A percentile compares a stretch with the other conserved stretches of the same genome.
Conservation (phyloP, 2,113 vertebrate species). For the Manacus vitellinus region DNA sequence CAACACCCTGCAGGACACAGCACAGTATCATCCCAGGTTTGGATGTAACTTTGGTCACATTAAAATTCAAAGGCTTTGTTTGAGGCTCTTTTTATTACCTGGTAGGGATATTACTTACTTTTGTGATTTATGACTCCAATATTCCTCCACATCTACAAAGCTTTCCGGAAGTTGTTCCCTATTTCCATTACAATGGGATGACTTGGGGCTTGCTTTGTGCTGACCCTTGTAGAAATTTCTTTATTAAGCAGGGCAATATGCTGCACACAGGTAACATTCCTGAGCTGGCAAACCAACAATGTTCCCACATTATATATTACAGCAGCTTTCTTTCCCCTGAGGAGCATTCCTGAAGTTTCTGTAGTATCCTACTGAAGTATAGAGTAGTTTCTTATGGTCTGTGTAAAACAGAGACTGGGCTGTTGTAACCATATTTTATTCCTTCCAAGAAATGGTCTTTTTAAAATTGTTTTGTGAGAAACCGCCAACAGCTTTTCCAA, state of each 20-base stretch:
- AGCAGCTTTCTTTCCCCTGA: neutral
- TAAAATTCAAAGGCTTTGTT: conserved; percentile 35
- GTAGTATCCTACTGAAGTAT: neutral
- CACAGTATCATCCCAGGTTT: neutral
- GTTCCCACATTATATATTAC: neutral
- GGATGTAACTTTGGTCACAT: conserved; percentile 1
- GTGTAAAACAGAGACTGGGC: neutral
- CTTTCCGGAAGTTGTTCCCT: neutral
- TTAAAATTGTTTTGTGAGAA: neutral
- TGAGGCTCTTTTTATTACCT: conserved; percentile 39
- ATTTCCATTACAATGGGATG: conserved; percentile 52
- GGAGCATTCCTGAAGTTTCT: neutral
- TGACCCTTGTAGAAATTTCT: conserved; percentile 35
- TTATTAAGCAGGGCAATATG: neutral
- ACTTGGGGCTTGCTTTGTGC: conserved; percentile 43
- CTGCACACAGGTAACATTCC: neutral
- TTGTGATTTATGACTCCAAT: conserved; percentile 18
- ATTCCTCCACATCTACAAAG: conserved; percentile 19
- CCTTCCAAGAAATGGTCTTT: neutral
- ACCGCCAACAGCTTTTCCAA: neutral
- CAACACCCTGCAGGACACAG: neutral
- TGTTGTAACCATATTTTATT: neutral
- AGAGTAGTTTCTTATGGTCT: neutral
- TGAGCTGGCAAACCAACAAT: neutral
- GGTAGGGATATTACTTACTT: conserved; percentile 6